Conservation (phyloP, 2,888 invertebrate species). For the Congeria kusceri region DNA sequence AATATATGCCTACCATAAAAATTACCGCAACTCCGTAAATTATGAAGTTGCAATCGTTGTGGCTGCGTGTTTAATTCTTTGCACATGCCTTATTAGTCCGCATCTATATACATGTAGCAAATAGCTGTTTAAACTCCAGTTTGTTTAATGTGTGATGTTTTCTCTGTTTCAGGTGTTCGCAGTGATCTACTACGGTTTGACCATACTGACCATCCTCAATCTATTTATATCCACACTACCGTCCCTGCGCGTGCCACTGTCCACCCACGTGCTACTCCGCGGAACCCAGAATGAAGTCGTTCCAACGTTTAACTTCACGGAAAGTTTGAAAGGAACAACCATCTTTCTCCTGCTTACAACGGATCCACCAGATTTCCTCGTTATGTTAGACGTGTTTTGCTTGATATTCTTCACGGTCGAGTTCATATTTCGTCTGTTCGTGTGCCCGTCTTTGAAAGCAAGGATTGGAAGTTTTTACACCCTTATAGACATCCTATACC, state of each 20-base stretch:
- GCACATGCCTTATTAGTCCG: no score
- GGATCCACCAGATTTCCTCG: slow-evolving; percentile 59
- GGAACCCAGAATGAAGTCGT: slow-evolving; percentile 29
- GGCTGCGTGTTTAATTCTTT: no score
- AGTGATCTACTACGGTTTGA: slow-evolving; percentile 67
- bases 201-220: slow-evolving; percentile 68
- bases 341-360: slow-evolving; percentile 59
- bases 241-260: slow-evolving; percentile 61
- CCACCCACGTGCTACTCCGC: slow-evolving; percentile 35
- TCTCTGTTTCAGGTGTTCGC: slow-evolving; percentile 72
- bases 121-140: no score
- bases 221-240: slow-evolving; percentile 72
- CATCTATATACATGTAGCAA: no score
- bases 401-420: slow-evolving; percentile 70
- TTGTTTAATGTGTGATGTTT: background rate
- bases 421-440: slow-evolving; percentile 63
- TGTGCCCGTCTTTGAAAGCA: slow-evolving; percentile 59
- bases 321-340: slow-evolving; percentile 55
- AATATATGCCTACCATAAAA: no score
- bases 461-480: slow-evolving; percentile 62
- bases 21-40: no score
- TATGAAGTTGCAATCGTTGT: no score
- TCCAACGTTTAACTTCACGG: slow-evolving; percentile 29
- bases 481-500: slow-evolving; percentile 65
- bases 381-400: slow-evolving; percentile 62